Evolutionary conservation across 1,140 invertebrate species (phyloP).

Genomic region (Teleogryllus occipitalis): DNA sequence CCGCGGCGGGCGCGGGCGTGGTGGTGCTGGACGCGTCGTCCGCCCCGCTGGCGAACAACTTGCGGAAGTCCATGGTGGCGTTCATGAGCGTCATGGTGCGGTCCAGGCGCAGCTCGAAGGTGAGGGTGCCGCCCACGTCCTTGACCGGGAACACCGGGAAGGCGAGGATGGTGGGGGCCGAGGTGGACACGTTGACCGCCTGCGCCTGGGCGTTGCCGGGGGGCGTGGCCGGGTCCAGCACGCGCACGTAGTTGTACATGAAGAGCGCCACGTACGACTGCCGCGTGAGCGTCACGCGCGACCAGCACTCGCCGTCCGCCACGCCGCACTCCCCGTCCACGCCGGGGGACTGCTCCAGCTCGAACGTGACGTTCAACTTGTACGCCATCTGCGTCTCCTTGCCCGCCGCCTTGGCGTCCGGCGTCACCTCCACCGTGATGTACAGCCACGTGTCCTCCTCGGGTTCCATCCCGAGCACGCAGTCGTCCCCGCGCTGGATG

Average conservation of each 20-base stretch:
- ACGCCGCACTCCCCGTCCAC: neutral
- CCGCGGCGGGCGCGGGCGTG: constrained; percentile 39
- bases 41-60: constrained; percentile 36
- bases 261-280: constrained; percentile 61
- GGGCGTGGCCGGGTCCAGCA: constrained; percentile 28
- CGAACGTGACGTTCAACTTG: neutral
- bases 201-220: constrained; percentile 48
- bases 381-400: neutral
- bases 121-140: constrained; percentile 61
- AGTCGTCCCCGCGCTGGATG: neutral
- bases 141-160: constrained; percentile 55
- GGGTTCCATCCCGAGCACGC: neutral
- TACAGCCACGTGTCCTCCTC: neutral
- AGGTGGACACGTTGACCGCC: constrained; percentile 52
- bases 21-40: constrained; percentile 49
- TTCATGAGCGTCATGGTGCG: constrained; percentile 44
- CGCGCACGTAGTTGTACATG: constrained; percentile 57
- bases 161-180: constrained; percentile 47
- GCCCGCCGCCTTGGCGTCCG: neutral
- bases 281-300: constrained; percentile 40
- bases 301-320: neutral
- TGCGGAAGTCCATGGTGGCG: constrained; percentile 32
- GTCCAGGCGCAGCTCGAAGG: constrained; percentile 52
- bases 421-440: neutral
- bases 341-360: too few relatives aligned